These are phyloP conservation scores for Philaethria dido DNA, from an alignment of 2,888 invertebrate genomes.

Conservation along the genomic window DNA sequence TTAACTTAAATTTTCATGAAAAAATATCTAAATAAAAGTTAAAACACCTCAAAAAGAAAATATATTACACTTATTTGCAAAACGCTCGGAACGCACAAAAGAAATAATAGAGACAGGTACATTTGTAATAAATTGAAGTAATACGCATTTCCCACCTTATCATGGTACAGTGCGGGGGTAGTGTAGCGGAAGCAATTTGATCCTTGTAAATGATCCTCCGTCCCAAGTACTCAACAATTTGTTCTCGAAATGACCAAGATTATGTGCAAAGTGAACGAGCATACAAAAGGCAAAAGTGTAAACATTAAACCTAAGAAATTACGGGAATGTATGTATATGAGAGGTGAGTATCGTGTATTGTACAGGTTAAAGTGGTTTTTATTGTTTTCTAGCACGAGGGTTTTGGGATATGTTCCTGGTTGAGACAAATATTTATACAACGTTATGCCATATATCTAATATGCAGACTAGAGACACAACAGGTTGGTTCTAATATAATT, in stretches of 20 bases:
- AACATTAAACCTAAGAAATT: conserved; percentile 25
- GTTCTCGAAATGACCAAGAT: conserved; percentile 43
- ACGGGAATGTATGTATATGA: conserved; percentile 2
- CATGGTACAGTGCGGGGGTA: conserved; percentile 16
- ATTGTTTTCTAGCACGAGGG: neutral
- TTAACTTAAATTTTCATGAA: no score
- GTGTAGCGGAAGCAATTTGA: conserved; percentile 36
- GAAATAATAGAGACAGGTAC: conserved; percentile 12
- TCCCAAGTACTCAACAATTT: conserved; percentile 36
- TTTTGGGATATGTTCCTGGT: neutral
- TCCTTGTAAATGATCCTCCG: conserved; percentile 37
- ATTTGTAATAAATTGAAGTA: conserved; percentile 28
- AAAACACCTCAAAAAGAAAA: neutral
- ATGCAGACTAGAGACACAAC: no score
- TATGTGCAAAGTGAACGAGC: conserved; percentile 43
- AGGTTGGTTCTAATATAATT: no score
- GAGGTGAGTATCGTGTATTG: neutral
- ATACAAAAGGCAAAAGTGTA: conserved; percentile 36
- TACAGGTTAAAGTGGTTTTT: neutral
- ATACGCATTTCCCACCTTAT: conserved; percentile 25
- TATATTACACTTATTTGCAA: conserved; percentile 11
- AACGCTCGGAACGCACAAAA: neutral
- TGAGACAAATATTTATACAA: neutral
- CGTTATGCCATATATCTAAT: no score
- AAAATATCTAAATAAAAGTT: neutral